These are phyloP conservation scores for Papilio polytes DNA, from an alignment of 1,140 invertebrate species.

Conservation along the genomic window DNA sequence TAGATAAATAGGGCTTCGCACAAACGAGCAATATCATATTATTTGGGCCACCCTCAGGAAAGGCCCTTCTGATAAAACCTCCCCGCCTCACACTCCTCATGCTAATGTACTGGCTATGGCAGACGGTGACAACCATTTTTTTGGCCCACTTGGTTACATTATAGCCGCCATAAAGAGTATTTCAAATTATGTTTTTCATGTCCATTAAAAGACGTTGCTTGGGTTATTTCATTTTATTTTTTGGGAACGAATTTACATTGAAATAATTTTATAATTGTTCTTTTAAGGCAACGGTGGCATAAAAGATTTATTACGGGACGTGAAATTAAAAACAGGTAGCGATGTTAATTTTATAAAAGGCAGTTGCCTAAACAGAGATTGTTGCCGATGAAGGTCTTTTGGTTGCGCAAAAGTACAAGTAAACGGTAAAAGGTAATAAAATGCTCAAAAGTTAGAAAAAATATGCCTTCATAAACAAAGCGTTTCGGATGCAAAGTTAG, in stretches of 20 bases:
- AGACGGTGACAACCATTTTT: slow-evolving; percentile 83
- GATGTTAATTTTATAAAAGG: slow-evolving; percentile 63
- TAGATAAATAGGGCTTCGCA: slow-evolving; percentile 82
- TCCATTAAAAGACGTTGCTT: slow-evolving; percentile 78
- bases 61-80: slow-evolving; percentile 82
- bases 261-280: slow-evolving; percentile 42
- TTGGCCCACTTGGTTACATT: slow-evolving; percentile 83
- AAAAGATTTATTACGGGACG: slow-evolving; percentile 29
- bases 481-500: slow-evolving; percentile 83
- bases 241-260: slow-evolving; percentile 39
- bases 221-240: slow-evolving; percentile 34
- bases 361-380: slow-evolving; percentile 77
- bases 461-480: slow-evolving; percentile 81
- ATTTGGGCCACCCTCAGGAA: slow-evolving; percentile 82
- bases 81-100: slow-evolving; percentile 80
- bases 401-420: slow-evolving; percentile 69
- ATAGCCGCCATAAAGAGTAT: slow-evolving; percentile 79
- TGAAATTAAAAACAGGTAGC: slow-evolving; percentile 71
- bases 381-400: slow-evolving; percentile 63
- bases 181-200: slow-evolving; percentile 81
- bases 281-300: slow-evolving; percentile 19
- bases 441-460: slow-evolving; percentile 83
- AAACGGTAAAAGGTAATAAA: slow-evolving; percentile 79
- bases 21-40: slow-evolving; percentile 83
- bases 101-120: slow-evolving; percentile 77